Evolutionary conservation across 2,797 vertebrate genomes (phyloP), one percentile per base, ranked within the genome.

Genomic region (Nothura maculosa): DNA sequence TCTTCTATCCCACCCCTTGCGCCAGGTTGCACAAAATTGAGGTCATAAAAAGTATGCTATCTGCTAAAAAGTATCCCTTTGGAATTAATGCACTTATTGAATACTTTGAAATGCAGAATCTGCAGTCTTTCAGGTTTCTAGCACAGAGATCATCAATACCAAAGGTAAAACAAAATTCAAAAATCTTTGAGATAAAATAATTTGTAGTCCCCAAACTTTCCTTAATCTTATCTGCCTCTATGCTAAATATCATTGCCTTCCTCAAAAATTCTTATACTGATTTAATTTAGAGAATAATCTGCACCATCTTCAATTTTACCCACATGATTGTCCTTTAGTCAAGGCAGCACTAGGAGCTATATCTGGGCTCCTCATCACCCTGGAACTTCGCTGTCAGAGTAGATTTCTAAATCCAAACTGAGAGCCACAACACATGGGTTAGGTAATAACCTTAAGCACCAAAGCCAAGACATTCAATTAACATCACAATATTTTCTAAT

Each of bases 311-410:
- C 68, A 78, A 32, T 48, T 14, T 64, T 72, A 52, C 43, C 27
- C 8, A 60, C 7, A 1, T 43, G 3, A 47, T 28, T 3, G 1
- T 27, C 9, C 3, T 20, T 72, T 54, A 40, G 40, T 40, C 40
- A 40, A 40, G 36, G 6, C 24, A 90, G 10, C 25, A 9, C 4
- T 72, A 54, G 24, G 11, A 60, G 40, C 13, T 40, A 10, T 62
- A 25, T 24, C 8, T n/a, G 48, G 66, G 69, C 32, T 61, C 42
- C 19, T 64, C 5, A 34, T 25, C 10, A 27, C 13, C 36, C 24
- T 57, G 27, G 9, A 86, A 58, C 4, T 64, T 81, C 22, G 28
- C 4, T 86, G 17, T 2, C 54, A 60, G 66, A 42, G 13, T 3
- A 85, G 4, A 15, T 15, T 52, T 52, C 9, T 12, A 18, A 21